phyloP scores from a whole-genome alignment of 2,113 vertebrate species.

The Apistogramma diplotaenia region DNA sequence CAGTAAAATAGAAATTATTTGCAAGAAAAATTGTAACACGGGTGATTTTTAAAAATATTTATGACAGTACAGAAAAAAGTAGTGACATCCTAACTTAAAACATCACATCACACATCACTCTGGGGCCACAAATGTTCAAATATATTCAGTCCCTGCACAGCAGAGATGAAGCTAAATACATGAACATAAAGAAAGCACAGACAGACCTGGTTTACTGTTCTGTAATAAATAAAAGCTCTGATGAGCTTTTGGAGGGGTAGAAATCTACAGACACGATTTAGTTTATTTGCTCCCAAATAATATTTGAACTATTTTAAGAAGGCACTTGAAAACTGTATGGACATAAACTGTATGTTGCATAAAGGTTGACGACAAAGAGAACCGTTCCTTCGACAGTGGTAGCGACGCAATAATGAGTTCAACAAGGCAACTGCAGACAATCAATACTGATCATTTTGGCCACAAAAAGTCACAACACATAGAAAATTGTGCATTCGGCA shows the following conservation, averaged over 20 bases:
- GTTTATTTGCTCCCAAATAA: neutral
- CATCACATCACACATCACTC: constrained; percentile 38
- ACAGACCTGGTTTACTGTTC: neutral
- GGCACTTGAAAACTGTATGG: constrained; percentile 43
- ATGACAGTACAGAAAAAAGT: constrained; percentile 53
- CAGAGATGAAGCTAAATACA: constrained; percentile 42
- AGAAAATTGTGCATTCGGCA: neutral
- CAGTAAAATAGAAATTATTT: neutral
- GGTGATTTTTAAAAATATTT: constrained; percentile 26
- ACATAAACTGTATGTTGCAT: neutral
- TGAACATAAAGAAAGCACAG: neutral
- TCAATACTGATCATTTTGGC: constrained; percentile 31
- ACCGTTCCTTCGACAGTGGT: neutral
- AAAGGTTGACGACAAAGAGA: too few species aligned
- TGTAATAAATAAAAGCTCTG: constrained; percentile 5
- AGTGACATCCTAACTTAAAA: constrained; percentile 21
- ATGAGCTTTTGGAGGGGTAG: neutral
- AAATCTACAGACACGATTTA: neutral
- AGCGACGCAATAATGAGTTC: neutral
- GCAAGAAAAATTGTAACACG: neutral
- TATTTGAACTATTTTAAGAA: neutral
- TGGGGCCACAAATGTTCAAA: constrained; percentile 5
- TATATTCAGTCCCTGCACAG: constrained; percentile 62
- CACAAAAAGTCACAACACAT: neutral
- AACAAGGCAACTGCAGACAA: neutral